Evolutionary conservation across 2,113 vertebrate species (phyloP), one percentile per base, ranked within the genome.

Genomic region (Aythya baeri): DNA sequence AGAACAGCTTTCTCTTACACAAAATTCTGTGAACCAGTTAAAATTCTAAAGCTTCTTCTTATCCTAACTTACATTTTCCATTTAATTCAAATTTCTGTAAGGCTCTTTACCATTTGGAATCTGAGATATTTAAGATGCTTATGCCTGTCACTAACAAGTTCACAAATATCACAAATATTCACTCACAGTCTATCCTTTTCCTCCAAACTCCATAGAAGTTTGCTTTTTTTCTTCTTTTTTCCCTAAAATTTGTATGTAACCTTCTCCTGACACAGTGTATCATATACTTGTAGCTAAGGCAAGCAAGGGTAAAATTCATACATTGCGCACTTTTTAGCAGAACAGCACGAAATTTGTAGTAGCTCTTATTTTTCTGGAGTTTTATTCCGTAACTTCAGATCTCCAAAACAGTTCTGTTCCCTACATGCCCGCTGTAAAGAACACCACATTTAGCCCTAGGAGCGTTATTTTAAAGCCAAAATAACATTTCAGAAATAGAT

Each of bases 401-500:
- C 13, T 84, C 52, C 6, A 11, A 89, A 17, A 17, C 22, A 34
- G n/a, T 67, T 91, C 65, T 78, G 81, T 20, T 78, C 67, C 49
- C 65, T 75, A 26, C 29, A 41, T 16, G 25, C 27, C 25, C 63
- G n/a, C 61, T 54, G 17, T 59, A 50, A 58, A 66, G 18, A 72
- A 15, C 22, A 65, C 7, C 4, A 32, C 25, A 21, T 52, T 89
- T 91, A 89, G 66, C 66, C 46, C 55, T 20, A 8, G n/a, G 55
- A 25, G 34, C 0, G 59, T 77, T 29, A 89, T 65, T 86, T 88
- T 75, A 20, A 91, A 82, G 67, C 15, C 25, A 52, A 89, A 92
- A 49, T 46, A 89, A 84, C 61, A 59, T 68, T 68, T 72, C 74
- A 94, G 61, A 92, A 94, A 78, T 26, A 88, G 36, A 78, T 5